These are phyloP conservation scores for Tethya wilhelma DNA, from an alignment of 37 sponge, comb jelly and placozoan genomes.

Conservation along the genomic window DNA sequence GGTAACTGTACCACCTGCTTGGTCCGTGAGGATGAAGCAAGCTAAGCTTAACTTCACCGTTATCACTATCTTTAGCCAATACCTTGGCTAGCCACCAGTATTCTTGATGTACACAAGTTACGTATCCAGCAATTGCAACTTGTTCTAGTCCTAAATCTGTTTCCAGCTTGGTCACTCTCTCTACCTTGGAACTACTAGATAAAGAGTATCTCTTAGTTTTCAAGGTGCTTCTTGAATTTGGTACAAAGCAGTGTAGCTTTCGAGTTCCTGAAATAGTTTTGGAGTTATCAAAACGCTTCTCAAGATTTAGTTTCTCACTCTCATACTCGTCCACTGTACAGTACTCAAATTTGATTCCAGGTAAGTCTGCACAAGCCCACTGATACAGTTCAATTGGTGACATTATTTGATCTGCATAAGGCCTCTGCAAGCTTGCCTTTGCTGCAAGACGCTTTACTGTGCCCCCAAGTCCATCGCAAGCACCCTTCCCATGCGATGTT, in stretches of 20 bases:
- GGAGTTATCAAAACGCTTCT: no score
- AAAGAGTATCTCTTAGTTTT: not conserved
- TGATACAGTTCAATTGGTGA: no score
- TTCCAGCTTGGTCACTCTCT: not conserved
- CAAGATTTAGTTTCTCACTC: no score
- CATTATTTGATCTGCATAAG: no score
- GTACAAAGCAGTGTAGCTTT: no score
- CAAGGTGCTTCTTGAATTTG: no score
- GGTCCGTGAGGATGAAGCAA: no score
- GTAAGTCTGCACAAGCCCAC: no score
- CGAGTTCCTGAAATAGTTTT: no score
- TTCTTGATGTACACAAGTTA: not conserved
- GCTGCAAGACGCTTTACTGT: slow-evolving; percentile 64
- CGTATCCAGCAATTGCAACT: not conserved
- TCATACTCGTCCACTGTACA: no score
- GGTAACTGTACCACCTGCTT: no score
- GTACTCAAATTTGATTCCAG: no score
- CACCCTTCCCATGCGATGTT: slow-evolving; percentile 69
- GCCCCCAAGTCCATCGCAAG: slow-evolving; percentile 70
- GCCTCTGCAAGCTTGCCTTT: slow-evolving; percentile 44
- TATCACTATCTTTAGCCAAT: not conserved
- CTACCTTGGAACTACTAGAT: not conserved
- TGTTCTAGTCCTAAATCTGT: not conserved
- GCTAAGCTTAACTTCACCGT: not conserved
- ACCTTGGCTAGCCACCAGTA: not conserved